These are phyloP conservation scores for Lampris incognitus DNA, from an alignment of 2,113 vertebrate species.

Conservation along the genomic window DNA sequence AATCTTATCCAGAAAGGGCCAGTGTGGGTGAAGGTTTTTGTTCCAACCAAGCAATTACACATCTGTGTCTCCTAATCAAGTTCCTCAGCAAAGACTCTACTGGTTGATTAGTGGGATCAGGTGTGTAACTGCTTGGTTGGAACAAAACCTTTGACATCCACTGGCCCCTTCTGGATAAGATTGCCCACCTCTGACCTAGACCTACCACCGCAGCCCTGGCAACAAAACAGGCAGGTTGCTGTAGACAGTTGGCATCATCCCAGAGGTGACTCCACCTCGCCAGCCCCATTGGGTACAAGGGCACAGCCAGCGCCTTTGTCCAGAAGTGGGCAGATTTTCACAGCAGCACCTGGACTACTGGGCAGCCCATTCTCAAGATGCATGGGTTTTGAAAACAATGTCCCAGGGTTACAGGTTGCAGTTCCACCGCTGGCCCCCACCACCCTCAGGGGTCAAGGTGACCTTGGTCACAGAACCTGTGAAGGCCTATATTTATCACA, in stretches of 20 bases:
- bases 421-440: background rate
- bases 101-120: no score
- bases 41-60: no score
- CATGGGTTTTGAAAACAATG: background rate
- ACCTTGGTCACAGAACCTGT: background rate
- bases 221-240: background rate
- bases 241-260: background rate
- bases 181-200: background rate
- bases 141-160: no score
- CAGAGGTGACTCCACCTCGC: background rate
- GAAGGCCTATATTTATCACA: background rate
- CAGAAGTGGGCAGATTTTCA: background rate
- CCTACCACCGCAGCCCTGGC: background rate
- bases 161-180: no score
- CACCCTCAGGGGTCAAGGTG: background rate
- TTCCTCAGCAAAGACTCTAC: no score
- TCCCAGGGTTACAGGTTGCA: background rate
- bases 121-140: no score
- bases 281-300: background rate
- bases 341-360: background rate
- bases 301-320: background rate
- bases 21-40: no score
- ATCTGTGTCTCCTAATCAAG: no score
- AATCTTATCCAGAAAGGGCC: no score
- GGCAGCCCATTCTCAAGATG: background rate